These are phyloP conservation scores for Apotomis betuletana DNA, from an alignment of 2,888 invertebrate genomes.

Conservation along the genomic window DNA sequence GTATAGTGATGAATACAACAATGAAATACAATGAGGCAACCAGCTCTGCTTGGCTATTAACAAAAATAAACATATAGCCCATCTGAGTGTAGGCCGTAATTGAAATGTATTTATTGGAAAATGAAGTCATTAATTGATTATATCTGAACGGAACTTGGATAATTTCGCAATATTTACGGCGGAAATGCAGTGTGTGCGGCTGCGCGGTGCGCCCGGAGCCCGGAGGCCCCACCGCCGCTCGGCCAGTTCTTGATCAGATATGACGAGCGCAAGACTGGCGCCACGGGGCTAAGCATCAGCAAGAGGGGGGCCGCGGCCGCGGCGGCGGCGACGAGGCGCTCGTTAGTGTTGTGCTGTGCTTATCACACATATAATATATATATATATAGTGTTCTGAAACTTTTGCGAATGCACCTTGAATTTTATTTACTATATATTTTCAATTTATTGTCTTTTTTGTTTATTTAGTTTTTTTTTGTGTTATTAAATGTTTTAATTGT, in stretches of 20 bases:
- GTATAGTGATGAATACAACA: too few species aligned
- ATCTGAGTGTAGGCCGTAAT: too few species aligned
- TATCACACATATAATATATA: background rate
- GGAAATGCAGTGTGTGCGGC: constrained; percentile 16
- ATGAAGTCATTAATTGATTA: background rate
- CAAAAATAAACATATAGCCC: too few species aligned
- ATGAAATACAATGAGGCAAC: too few species aligned
- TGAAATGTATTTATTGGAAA: too few species aligned
- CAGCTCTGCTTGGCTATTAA: too few species aligned
- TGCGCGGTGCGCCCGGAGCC: constrained; percentile 35
- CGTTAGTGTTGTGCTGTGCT: constrained; percentile 15
- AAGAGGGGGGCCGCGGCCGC: constrained; percentile 17
- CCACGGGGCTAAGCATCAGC: constrained; percentile 30
- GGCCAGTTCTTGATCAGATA: constrained; percentile 26
- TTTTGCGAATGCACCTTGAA: too few species aligned
- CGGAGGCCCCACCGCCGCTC: background rate
- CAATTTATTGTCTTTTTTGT: too few species aligned
- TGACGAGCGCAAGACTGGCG: constrained; percentile 13
- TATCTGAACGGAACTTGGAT: background rate
- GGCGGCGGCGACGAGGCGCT: constrained; percentile 26
- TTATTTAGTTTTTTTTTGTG: too few species aligned
- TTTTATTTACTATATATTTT: too few species aligned
- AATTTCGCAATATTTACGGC: background rate
- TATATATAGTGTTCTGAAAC: too few species aligned
- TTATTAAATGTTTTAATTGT: too few species aligned